These are phyloP conservation scores for Borostomias antarcticus DNA, from an alignment of 2,797 vertebrate species.

Conservation along the genomic window DNA sequence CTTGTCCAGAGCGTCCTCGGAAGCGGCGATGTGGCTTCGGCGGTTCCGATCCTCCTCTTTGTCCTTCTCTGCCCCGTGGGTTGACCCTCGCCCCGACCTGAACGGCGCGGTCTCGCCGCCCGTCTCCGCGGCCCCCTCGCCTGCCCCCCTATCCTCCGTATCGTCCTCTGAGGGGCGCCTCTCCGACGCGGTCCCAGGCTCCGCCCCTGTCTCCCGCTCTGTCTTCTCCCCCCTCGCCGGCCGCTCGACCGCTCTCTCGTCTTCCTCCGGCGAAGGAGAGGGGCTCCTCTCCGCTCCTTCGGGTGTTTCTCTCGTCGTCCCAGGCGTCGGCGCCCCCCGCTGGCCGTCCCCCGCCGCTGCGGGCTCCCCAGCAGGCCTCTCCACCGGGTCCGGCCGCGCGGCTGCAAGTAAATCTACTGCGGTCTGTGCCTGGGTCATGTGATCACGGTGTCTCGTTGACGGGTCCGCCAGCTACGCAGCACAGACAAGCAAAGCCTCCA, in stretches of 20 bases:
- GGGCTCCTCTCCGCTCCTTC: constrained; percentile 36
- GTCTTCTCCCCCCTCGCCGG: too few relatives aligned
- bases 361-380: constrained; percentile 42
- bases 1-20: neutral
- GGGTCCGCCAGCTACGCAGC: constrained; percentile 66
- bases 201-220: constrained; percentile 3
- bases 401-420: constrained; percentile 87
- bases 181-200: constrained; percentile 15
- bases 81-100: constrained; percentile 9
- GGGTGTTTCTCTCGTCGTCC: constrained; percentile 33
- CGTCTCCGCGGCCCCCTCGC: constrained; percentile 14
- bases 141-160: neutral
- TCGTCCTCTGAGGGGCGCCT: neutral
- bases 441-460: constrained; percentile 42
- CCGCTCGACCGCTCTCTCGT: too few relatives aligned
- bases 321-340: neutral
- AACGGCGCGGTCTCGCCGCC: constrained; percentile 1
- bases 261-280: neutral
- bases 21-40: constrained; percentile 20
- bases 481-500: constrained; percentile 64
- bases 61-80: constrained; percentile 11
- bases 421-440: constrained; percentile 45
- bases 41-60: constrained; percentile 15
- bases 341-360: constrained; percentile 41
- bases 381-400: constrained; percentile 79